These are phyloP conservation scores for Odocoileus hemionus DNA, from an alignment of 2,113 vertebrate species.

Conservation along the genomic window DNA sequence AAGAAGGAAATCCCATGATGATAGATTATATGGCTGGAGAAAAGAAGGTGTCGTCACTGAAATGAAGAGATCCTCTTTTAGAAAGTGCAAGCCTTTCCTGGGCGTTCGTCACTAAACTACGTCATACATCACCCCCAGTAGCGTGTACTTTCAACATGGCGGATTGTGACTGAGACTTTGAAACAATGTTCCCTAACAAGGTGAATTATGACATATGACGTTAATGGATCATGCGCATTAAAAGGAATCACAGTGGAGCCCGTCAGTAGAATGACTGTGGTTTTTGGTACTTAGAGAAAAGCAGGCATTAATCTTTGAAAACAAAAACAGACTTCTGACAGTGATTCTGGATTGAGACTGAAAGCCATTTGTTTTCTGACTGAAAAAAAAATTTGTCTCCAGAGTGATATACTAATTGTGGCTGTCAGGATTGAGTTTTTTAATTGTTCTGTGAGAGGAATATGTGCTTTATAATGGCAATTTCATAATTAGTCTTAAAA, in stretches of 20 bases:
- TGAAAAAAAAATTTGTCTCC: not conserved
- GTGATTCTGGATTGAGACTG: not conserved
- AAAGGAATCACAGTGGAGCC: not conserved
- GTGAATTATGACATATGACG: not conserved
- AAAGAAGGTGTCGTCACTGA: not conserved
- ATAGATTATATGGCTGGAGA: not conserved
- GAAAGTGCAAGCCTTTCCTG: not conserved
- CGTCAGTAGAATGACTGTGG: not conserved
- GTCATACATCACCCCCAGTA: not conserved
- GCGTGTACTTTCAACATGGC: not conserved
- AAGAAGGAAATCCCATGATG: not conserved
- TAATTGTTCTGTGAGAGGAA: slow-evolving; percentile 6
- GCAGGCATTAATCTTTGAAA: slow-evolving; percentile 5
- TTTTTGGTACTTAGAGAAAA: not conserved
- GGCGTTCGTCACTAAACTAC: not conserved
- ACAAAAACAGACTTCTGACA: not conserved
- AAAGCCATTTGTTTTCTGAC: slow-evolving; percentile 35
- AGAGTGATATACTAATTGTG: not conserved
- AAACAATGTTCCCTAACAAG: not conserved
- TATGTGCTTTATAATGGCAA: not conserved
- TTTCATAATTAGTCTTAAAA: not conserved
- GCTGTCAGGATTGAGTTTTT: not conserved
- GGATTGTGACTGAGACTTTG: not conserved
- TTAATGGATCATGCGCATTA: not conserved
- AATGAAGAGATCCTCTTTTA: not conserved